Conservation (phyloP, 2,888 invertebrate species). For the Cosmia trapezina region DNA sequence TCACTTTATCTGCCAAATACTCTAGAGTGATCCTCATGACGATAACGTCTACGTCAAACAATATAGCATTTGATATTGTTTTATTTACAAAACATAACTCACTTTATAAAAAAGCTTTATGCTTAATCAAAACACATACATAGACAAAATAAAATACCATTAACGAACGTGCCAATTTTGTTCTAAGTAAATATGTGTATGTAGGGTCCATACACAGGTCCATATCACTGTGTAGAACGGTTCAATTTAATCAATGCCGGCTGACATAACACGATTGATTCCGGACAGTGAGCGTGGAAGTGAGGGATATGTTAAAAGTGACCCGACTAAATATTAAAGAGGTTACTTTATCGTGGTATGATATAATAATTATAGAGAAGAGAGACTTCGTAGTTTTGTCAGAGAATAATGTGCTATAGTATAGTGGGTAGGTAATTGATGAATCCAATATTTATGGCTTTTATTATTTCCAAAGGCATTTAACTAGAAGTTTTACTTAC, state of each 20-base stretch:
- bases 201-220: constrained; percentile 18
- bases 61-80: neutral
- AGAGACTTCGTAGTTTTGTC: too few relatives aligned
- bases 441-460: too few relatives aligned
- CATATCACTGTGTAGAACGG: constrained; percentile 32
- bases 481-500: neutral
- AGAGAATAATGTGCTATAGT: neutral
- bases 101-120: neutral
- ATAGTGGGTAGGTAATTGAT: neutral
- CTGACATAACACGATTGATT: constrained; percentile 55
- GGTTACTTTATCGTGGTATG: neutral
- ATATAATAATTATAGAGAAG: neutral
- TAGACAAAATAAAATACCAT: constrained; percentile 30
- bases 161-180: constrained; percentile 46
- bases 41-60: neutral
- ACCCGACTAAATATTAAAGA: neutral
- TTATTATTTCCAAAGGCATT: neutral
- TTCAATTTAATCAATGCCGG: constrained; percentile 47
- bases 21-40: neutral
- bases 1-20: neutral
- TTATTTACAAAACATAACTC: constrained; percentile 1
- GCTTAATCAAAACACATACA: constrained; percentile 13
- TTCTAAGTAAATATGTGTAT: constrained; percentile 49
- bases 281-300: constrained; percentile 34
- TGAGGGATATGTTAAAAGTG: neutral